Conservation (phyloP, 64 coral and sea anemone species). For the Pocillopora damicornis region DNA sequence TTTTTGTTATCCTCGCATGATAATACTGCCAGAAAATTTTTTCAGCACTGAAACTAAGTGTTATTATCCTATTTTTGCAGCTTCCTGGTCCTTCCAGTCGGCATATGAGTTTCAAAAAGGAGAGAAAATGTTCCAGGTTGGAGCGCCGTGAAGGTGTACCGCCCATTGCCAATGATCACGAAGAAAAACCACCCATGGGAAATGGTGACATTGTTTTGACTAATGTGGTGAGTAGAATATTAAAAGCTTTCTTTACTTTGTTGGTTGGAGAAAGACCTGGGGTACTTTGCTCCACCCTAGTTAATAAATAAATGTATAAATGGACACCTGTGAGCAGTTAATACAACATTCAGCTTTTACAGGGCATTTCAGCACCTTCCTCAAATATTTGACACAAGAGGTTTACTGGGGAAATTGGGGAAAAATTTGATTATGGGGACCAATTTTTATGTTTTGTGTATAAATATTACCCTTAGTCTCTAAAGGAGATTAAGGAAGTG, state of each 20-base stretch:
- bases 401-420: too few relatives aligned
- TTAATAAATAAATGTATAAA: too few relatives aligned
- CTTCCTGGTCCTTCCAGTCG: constrained; percentile 67
- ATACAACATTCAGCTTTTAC: too few relatives aligned
- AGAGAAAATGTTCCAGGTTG: constrained; percentile 50
- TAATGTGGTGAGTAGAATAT: constrained; percentile 48
- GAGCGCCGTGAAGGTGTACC: constrained; percentile 65
- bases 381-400: too few relatives aligned
- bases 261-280: neutral
- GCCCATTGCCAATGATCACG: constrained; percentile 12
- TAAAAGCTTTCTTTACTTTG: neutral
- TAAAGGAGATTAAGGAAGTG: too few relatives aligned
- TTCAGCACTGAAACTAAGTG: neutral
- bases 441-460: neutral
- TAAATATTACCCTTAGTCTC: too few relatives aligned
- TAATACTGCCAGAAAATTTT: too few relatives aligned
- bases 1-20: too few relatives aligned
- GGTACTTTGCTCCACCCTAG: too few relatives aligned
- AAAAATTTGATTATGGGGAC: neutral
- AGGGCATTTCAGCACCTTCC: too few relatives aligned
- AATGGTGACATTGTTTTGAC: constrained; percentile 72
- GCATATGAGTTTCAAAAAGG: constrained; percentile 58
- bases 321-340: too few relatives aligned
- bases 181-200: constrained; percentile 3
- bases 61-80: constrained; percentile 3